Conservation (phyloP, 2,888 invertebrate genomes). For the Hesperia comma region DNA sequence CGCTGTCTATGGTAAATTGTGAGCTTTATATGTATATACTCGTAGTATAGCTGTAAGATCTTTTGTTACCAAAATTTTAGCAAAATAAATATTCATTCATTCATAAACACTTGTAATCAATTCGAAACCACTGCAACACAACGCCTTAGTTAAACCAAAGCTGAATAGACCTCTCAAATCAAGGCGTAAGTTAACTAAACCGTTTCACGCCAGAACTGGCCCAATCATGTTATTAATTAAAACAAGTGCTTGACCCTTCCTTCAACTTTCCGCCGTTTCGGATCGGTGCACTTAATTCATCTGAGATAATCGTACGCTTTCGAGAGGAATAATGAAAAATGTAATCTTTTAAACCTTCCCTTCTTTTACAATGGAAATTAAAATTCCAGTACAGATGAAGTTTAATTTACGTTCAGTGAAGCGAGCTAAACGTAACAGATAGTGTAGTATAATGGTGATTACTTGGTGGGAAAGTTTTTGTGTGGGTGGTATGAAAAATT, state of each 20-base stretch:
- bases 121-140: too few species aligned
- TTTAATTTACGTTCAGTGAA: background rate
- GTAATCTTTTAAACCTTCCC: background rate
- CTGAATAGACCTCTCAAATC: background rate
- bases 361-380: constrained; percentile 4
- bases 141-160: too few species aligned
- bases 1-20: too few species aligned
- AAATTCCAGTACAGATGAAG: background rate
- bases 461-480: background rate
- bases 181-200: background rate
- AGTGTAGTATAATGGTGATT: background rate
- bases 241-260: background rate
- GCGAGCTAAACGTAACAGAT: background rate
- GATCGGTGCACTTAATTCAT: background rate
- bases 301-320: background rate
- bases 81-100: too few species aligned
- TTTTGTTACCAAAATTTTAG: too few species aligned
- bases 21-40: too few species aligned
- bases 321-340: constrained; percentile 4
- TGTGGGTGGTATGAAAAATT: too few species aligned
- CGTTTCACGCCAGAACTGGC: background rate
- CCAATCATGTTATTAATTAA: background rate
- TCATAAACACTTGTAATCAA: too few species aligned
- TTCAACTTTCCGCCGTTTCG: background rate
- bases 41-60: too few species aligned